A percentile compares a stretch with the other conserved stretches of the same genome.
Evolutionary conservation across 2,113 vertebrate genomes (phyloP).

Genomic region (Sebastes fasciatus): DNA sequence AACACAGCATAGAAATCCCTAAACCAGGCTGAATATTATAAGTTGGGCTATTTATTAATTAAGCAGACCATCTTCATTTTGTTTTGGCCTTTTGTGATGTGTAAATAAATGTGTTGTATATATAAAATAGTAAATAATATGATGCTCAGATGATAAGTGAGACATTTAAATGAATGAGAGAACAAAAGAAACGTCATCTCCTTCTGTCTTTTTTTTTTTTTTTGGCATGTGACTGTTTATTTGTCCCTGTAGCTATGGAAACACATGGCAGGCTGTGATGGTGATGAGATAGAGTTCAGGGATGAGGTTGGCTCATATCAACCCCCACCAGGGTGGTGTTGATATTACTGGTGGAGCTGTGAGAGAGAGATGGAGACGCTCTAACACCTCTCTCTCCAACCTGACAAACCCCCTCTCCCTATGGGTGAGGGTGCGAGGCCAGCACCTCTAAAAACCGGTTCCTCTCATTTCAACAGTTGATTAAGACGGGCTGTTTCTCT

Average conservation of each 20-base stretch:
- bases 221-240: slow-evolving; percentile 20
- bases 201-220: neutral
- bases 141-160: neutral
- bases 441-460: neutral
- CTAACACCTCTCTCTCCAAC: neutral
- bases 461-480: slow-evolving; percentile 6
- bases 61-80: neutral
- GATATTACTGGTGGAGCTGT: slow-evolving; percentile 32
- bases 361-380: neutral
- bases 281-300: slow-evolving; percentile 20
- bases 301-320: slow-evolving; percentile 35
- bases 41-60: no score
- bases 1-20: neutral
- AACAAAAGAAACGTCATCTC: slow-evolving; percentile 20
- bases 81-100: neutral
- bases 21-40: neutral
- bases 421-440: neutral
- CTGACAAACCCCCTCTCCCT: slow-evolving; percentile 1
- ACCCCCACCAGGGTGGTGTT: neutral
- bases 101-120: neutral
- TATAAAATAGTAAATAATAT: neutral
- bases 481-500: neutral
- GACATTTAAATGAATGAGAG: neutral
- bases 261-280: slow-evolving; percentile 49
- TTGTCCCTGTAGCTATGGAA: slow-evolving; percentile 30